A percentile compares a stretch with the other conserved stretches of the same genome.
Evolutionary conservation across 2,888 invertebrate species (phyloP).

Genomic region (Aporophyla lueneburgensis): DNA sequence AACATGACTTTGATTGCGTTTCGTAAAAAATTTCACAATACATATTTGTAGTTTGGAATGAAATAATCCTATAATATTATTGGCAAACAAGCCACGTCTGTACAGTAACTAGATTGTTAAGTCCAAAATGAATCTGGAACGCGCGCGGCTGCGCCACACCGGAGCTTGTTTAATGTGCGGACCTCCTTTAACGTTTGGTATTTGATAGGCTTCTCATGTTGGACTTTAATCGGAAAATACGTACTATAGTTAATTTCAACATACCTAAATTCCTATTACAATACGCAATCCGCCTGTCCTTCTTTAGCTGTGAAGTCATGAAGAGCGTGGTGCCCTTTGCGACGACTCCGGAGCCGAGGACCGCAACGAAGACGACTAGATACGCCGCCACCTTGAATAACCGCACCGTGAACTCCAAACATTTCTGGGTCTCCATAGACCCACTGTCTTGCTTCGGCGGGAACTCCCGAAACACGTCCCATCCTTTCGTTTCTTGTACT

Average conservation of each 20-base stretch:
- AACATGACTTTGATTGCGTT: conserved; percentile 35
- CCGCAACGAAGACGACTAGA: conserved; percentile 95
- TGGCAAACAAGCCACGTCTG: conserved; percentile 39
- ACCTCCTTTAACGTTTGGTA: conserved; percentile 44
- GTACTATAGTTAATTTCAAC: conserved; percentile 58
- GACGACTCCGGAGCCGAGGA: conserved; percentile 96
- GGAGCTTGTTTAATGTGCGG: conserved; percentile 52
- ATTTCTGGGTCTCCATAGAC: conserved; percentile 96
- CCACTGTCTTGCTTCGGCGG: conserved; percentile 97
- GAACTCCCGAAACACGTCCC: conserved; percentile 98
- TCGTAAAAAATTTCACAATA: conserved; percentile 33
- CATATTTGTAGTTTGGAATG: conserved; percentile 33
- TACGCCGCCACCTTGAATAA: conserved; percentile 96
- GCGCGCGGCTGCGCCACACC: conserved; percentile 40
- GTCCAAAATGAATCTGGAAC: conserved; percentile 41
- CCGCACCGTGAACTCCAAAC: conserved; percentile 96
- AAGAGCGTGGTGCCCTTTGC: conserved; percentile 97
- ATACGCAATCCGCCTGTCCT: conserved; percentile 94
- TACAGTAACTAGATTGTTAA: conserved; percentile 28
- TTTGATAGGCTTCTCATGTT: conserved; percentile 34
- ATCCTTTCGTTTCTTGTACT: conserved; percentile 97
- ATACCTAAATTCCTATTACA: conserved; percentile 96
- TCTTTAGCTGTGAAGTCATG: conserved; percentile 97
- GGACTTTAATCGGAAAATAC: conserved; percentile 15
- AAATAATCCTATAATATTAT: conserved; percentile 33